These are phyloP conservation scores for Eupithecia centaureata DNA, from an alignment of 2,888 invertebrate species.

Conservation along the genomic window DNA sequence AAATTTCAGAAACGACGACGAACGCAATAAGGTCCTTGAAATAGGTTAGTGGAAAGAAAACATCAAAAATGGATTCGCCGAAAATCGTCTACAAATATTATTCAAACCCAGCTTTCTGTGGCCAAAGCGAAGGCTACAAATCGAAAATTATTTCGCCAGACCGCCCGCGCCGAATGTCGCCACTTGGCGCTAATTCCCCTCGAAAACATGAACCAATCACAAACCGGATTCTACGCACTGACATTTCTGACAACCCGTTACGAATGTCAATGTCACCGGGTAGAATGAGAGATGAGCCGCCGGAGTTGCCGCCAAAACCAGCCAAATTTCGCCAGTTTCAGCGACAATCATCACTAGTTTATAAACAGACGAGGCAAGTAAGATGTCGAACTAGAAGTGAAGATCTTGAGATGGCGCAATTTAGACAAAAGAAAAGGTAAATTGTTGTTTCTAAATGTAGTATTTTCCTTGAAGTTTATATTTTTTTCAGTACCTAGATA, in stretches of 20 bases:
- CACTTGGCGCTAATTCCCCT: constrained; percentile 77
- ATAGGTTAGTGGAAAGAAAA: background rate
- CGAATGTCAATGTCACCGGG: constrained; percentile 61
- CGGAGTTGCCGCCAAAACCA: constrained; percentile 77
- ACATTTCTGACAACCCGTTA: constrained; percentile 78
- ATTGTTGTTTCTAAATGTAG: too few relatives aligned
- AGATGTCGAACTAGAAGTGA: constrained; percentile 71
- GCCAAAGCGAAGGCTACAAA: constrained; percentile 87
- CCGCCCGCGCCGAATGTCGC: constrained; percentile 67
- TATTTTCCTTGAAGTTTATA: too few relatives aligned
- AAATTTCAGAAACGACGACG: background rate
- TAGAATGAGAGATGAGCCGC: constrained; percentile 68
- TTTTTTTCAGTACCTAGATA: too few relatives aligned
- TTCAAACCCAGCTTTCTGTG: constrained; percentile 91
- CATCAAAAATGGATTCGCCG: constrained; percentile 73
- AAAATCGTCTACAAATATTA: constrained; percentile 86
- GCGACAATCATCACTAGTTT: constrained; percentile 75
- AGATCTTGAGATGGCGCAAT: constrained; percentile 78
- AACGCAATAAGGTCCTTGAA: background rate
- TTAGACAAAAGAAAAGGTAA: constrained; percentile 60
- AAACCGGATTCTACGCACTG: constrained; percentile 76
- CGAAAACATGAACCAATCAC: constrained; percentile 62
- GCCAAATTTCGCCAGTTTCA: constrained; percentile 71
- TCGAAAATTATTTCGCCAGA: constrained; percentile 64
- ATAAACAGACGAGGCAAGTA: constrained; percentile 76